phyloP scores from a whole-genome alignment of 1,140 invertebrate genomes.

The Drosophila guanche region DNA sequence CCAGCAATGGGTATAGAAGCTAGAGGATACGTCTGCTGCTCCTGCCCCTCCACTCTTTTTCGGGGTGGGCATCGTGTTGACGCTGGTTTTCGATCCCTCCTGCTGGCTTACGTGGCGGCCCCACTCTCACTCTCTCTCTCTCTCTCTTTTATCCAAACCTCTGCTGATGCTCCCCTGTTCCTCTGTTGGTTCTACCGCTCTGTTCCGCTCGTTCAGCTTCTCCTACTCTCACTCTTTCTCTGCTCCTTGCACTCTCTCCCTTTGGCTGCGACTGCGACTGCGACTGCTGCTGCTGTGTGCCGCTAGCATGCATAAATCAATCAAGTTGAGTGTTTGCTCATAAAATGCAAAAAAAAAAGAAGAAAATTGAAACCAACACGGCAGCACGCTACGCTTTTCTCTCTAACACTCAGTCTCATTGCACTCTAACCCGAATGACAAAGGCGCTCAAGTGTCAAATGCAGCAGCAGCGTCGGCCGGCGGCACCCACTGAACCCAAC shows the following conservation, averaged over 20 bases:
- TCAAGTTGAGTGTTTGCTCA: constrained; percentile 69
- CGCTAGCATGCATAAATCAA: constrained; percentile 70
- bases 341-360: constrained; percentile 23
- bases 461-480: constrained; percentile 12
- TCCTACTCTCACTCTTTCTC: too few species aligned
- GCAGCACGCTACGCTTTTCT: not conserved
- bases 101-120: too few species aligned
- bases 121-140: too few species aligned
- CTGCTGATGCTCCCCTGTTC: too few species aligned
- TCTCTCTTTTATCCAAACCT: too few species aligned
- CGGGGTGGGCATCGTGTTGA: too few species aligned
- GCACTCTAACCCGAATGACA: constrained; percentile 23
- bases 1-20: too few species aligned
- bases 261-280: constrained; percentile 3
- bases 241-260: not conserved
- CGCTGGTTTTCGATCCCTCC: too few species aligned
- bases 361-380: not conserved
- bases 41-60: too few species aligned
- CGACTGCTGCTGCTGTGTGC: constrained; percentile 17
- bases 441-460: constrained; percentile 64
- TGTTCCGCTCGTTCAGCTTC: too few species aligned
- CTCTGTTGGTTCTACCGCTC: too few species aligned
- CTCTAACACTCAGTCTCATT: not conserved
- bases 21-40: too few species aligned
- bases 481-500: constrained; percentile 14